Evolutionary conservation across 2,797 vertebrate genomes (phyloP), one percentile per base, ranked within the genome.

Genomic region (Peromyscus nudipes): DNA sequence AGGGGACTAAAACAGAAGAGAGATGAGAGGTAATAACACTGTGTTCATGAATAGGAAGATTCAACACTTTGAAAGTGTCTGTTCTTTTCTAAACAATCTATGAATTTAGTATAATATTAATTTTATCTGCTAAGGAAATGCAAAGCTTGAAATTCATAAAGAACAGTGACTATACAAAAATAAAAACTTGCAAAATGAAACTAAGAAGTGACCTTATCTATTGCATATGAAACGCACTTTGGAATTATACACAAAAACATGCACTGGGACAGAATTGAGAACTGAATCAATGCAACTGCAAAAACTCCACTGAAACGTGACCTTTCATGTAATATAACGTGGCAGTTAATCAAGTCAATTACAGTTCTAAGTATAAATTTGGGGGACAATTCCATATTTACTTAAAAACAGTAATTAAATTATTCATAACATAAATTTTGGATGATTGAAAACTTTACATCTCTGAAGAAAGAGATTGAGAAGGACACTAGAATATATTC

Each of bases 101-200:
- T 91, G 4, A 82, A 34, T 85, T 91, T 67, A 55, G 43, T 37
- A 64, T 11, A 64, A 80, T 65, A 79, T 7, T 91, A 60, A 76
- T 75, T 75, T 75, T 25, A 75, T 52, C 49, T 40, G 25, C 27
- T 17, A 6, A 69, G 4, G 5, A 62, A 93, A 88, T 65, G 37
- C 87, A 89, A 94, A 92, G 23, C 11, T 60, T 92, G 79, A 96
- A 96, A 73, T 85, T 67, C 4, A 87, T 40, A 83, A 89, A 49
- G 4, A 57, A 62, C 7, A 37, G 21, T 79, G 1, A 69, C 91
- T 71, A 46, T 52, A 5, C 80, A 76, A 90, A 96, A 75, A 40
- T 55, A 94, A 65, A 87, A 81, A 62, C 40, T 12, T 92, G 21
- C 75, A 87, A 80, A 84, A 60, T 62, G 52, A 94, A 97, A 94